A percentile compares a stretch with the other conserved stretches of the same genome.
These are phyloP conservation scores for Premnoplex brunnescens DNA, from an alignment of 2,797 vertebrate species.

Conservation along the genomic window DNA sequence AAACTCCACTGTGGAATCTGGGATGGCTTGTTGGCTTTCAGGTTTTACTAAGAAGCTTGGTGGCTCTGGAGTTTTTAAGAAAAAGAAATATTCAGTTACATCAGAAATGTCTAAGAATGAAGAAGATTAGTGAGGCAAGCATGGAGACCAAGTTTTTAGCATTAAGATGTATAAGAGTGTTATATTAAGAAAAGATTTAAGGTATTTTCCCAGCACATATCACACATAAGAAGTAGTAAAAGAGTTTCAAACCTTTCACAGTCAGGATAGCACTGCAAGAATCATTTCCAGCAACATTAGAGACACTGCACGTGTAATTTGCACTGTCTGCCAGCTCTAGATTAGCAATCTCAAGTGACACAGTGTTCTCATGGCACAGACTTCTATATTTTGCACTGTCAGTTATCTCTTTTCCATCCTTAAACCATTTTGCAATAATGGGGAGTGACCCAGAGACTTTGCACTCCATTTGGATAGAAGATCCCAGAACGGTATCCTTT, in stretches of 20 bases:
- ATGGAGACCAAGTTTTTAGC: background rate
- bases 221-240: slow-evolving; percentile 43
- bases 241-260: slow-evolving; percentile 81
- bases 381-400: slow-evolving; percentile 91
- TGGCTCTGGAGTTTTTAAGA: slow-evolving; percentile 86
- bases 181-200: slow-evolving; percentile 3
- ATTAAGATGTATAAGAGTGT: slow-evolving; percentile 37
- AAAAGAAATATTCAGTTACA: slow-evolving; percentile 64
- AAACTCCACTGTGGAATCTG: slow-evolving; percentile 90
- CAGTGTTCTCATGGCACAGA: slow-evolving; percentile 88
- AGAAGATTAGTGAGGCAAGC: background rate
- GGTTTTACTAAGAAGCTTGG: slow-evolving; percentile 91
- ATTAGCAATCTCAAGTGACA: slow-evolving; percentile 87
- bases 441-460: slow-evolving; percentile 95
- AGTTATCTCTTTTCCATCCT: slow-evolving; percentile 88
- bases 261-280: slow-evolving; percentile 85
- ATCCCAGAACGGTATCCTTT: slow-evolving; percentile 89
- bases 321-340: slow-evolving; percentile 89
- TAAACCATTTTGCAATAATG: slow-evolving; percentile 92
- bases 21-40: slow-evolving; percentile 87
- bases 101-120: slow-evolving; percentile 8
- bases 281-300: slow-evolving; percentile 88
- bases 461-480: slow-evolving; percentile 90
- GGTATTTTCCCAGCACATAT: background rate
- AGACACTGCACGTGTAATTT: slow-evolving; percentile 90